These are phyloP conservation scores for Aphidius ervi DNA, from an alignment of 1,140 invertebrate species.

Conservation along the genomic window DNA sequence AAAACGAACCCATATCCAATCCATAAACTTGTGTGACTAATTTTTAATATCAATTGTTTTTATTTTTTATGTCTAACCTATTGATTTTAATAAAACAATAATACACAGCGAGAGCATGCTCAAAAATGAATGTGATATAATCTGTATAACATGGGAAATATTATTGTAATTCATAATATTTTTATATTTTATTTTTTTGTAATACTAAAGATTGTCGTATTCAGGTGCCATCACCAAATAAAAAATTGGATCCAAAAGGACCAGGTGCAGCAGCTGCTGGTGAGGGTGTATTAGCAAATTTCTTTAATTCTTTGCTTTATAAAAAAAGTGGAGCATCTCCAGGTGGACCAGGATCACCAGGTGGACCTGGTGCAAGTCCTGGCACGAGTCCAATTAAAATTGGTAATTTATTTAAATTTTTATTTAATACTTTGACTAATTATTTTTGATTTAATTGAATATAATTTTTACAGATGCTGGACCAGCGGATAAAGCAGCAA, in stretches of 20 bases:
- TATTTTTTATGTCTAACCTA: too few species aligned
- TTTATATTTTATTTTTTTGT: slow-evolving; percentile 12
- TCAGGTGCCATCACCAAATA: slow-evolving; percentile 50
- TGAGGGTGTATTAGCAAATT: slow-evolving; percentile 94
- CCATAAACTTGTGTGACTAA: not conserved
- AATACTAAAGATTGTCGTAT: slow-evolving; percentile 29
- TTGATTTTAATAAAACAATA: not conserved
- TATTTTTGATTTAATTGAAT: slow-evolving; percentile 1
- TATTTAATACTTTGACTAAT: not conserved
- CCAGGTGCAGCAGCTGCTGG: slow-evolving; percentile 64
- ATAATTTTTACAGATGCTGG: slow-evolving; percentile 45
- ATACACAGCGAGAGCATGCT: slow-evolving; percentile 35
- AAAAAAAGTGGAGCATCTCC: slow-evolving; percentile 75
- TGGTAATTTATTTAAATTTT: slow-evolving; percentile 28
- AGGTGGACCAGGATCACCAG: slow-evolving; percentile 53
- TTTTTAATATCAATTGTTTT: not conserved
- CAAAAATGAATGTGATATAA: slow-evolving; percentile 31
- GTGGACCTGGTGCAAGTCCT: slow-evolving; percentile 42
- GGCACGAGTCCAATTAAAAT: slow-evolving; percentile 44
- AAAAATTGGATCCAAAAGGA: slow-evolving; percentile 48
- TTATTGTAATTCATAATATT: slow-evolving; percentile 20
- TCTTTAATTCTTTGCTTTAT: slow-evolving; percentile 95
- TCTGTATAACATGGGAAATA: slow-evolving; percentile 15
- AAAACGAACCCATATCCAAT: too few species aligned
- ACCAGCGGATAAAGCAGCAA: slow-evolving; percentile 60